Conservation (phyloP, 2,113 vertebrate genomes). For the Corythaeola cristata region DNA sequence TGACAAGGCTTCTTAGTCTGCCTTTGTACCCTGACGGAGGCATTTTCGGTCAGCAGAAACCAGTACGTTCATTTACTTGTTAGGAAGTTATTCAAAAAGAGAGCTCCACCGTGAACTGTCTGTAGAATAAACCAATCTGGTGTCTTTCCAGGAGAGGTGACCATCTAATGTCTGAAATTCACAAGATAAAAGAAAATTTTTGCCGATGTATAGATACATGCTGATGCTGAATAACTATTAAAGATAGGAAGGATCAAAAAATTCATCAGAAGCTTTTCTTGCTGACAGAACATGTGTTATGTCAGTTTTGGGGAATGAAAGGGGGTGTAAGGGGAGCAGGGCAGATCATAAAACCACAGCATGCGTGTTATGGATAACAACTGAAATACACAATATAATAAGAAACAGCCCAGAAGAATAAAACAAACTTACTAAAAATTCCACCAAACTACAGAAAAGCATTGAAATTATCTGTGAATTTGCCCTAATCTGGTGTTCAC, state of each 20-base stretch:
- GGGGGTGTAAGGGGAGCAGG: background rate
- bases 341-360: background rate
- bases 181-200: background rate
- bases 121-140: conserved; percentile 5
- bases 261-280: background rate
- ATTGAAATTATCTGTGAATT: background rate
- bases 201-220: background rate
- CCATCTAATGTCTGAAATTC: background rate
- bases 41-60: conserved; percentile 12
- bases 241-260: background rate
- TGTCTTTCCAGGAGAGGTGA: background rate
- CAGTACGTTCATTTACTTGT: conserved; percentile 24
- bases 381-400: background rate
- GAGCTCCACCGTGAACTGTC: background rate
- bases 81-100: conserved; percentile 20
- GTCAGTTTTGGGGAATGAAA: background rate
- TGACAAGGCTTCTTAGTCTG: conserved; percentile 33
- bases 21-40: conserved; percentile 4
- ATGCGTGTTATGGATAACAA: background rate
- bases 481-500: background rate
- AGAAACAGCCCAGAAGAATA: background rate
- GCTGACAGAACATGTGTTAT: background rate
- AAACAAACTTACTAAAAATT: background rate
- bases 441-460: background rate
- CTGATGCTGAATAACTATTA: background rate